Evolutionary conservation across 2,888 invertebrate genomes (phyloP).

Genomic region (Drosophila cognata): DNA sequence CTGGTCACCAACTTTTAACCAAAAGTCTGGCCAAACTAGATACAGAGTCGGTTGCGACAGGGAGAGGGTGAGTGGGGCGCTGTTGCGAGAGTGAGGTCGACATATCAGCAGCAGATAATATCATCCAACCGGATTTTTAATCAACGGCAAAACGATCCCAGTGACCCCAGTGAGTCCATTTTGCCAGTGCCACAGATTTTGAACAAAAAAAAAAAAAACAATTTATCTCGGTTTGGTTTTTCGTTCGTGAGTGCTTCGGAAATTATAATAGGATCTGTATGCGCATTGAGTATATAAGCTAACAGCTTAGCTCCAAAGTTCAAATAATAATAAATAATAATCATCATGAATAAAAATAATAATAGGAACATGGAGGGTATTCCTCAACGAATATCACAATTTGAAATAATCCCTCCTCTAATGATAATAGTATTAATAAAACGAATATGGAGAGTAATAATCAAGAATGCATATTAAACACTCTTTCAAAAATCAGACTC

Average conservation of each 20-base stretch:
- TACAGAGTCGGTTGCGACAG: background rate
- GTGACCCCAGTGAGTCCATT: slow-evolving; percentile 10
- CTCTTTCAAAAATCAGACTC: background rate
- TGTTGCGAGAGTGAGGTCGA: background rate
- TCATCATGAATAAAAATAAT: background rate
- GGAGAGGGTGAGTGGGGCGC: background rate
- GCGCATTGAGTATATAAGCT: background rate
- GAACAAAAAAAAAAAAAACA: background rate
- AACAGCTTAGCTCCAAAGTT: background rate
- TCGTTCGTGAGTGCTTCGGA: background rate
- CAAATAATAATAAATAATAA: background rate
- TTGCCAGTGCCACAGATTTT: slow-evolving; percentile 13
- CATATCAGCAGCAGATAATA: slow-evolving; percentile 60
- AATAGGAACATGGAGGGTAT: background rate
- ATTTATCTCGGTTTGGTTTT: slow-evolving; percentile 5
- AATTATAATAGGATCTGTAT: background rate
- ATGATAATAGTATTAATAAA: background rate
- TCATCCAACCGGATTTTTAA: slow-evolving; percentile 52
- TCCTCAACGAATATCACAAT: background rate
- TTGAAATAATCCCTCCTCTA: background rate
- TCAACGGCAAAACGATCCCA: slow-evolving; percentile 41
- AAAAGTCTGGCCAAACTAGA: slow-evolving; percentile 31
- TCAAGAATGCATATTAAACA: background rate
- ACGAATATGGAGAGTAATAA: background rate
- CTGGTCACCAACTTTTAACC: slow-evolving; percentile 50